Evolutionary conservation across 1,140 invertebrate species (phyloP).

Genomic region (Condylostylus longicornis): DNA sequence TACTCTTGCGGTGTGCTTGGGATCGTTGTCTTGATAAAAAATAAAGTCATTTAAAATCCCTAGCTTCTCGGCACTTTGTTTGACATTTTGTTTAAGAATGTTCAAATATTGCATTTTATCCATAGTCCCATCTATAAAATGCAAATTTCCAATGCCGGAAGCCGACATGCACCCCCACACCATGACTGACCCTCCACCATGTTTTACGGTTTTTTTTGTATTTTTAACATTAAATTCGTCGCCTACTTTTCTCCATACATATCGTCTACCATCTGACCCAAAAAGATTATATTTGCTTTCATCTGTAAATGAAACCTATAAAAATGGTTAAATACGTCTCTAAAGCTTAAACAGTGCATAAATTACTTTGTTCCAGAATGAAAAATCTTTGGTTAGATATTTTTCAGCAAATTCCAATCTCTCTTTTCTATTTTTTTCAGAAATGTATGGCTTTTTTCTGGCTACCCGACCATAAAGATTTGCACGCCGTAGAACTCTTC

Average conservation of each 20-base stretch:
- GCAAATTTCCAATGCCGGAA: slow-evolving; percentile 15
- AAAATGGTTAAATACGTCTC: too few relatives aligned
- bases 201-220: slow-evolving; percentile 24
- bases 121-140: slow-evolving; percentile 13
- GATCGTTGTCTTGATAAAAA: slow-evolving; percentile 9
- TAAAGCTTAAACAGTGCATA: too few relatives aligned
- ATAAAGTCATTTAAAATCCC: background rate
- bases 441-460: too few relatives aligned
- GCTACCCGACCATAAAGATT: too few relatives aligned
- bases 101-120: slow-evolving; percentile 9
- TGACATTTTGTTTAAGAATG: slow-evolving; percentile 13
- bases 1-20: slow-evolving; percentile 18
- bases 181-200: slow-evolving; percentile 24
- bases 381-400: too few relatives aligned
- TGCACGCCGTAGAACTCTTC: too few relatives aligned
- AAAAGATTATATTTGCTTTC: slow-evolving; percentile 8
- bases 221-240: slow-evolving; percentile 9
- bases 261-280: slow-evolving; percentile 5
- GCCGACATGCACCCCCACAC: slow-evolving; percentile 24
- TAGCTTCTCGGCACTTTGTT: slow-evolving; percentile 11
- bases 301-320: slow-evolving; percentile 14
- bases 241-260: slow-evolving; percentile 4
- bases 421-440: too few relatives aligned
- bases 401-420: too few relatives aligned
- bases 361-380: too few relatives aligned